A percentile compares a stretch with the other conserved stretches of the same genome.
phyloP scores from a whole-genome alignment of 2,888 invertebrate genomes.

The Stegophylla sp. region DNA sequence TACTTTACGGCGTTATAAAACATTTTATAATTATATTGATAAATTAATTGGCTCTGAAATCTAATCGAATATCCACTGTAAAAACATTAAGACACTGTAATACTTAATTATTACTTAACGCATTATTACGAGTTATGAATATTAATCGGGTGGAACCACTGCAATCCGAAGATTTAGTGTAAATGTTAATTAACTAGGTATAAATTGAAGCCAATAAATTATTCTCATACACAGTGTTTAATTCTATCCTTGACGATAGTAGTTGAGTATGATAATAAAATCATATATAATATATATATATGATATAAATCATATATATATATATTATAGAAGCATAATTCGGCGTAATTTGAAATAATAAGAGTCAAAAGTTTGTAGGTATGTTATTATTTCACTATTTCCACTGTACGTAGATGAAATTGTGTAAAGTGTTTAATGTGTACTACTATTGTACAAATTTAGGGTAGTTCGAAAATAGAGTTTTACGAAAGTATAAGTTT shows the following conservation, averaged over 20 bases:
- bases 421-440: no score
- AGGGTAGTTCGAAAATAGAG: no score
- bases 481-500: no score
- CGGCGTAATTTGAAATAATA: background rate
- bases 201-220: background rate
- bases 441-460: no score
- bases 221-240: background rate
- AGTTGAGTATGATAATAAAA: background rate
- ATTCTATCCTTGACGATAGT: background rate
- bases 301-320: no score
- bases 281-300: no score
- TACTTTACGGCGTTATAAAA: no score
- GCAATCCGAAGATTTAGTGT: background rate
- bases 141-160: background rate
- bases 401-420: no score
- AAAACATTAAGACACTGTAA: background rate
- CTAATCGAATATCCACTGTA: background rate
- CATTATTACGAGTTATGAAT: conserved; percentile 9
- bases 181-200: conserved; percentile 15
- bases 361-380: background rate
- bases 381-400: no score
- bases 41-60: conserved; percentile 1
- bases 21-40: no score
- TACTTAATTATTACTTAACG: background rate
- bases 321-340: no score